A percentile compares a stretch with the other conserved stretches of the same genome.
These are phyloP conservation scores for Coreius guichenoti DNA, from an alignment of 2,797 vertebrate genomes.

Conservation along the genomic window DNA sequence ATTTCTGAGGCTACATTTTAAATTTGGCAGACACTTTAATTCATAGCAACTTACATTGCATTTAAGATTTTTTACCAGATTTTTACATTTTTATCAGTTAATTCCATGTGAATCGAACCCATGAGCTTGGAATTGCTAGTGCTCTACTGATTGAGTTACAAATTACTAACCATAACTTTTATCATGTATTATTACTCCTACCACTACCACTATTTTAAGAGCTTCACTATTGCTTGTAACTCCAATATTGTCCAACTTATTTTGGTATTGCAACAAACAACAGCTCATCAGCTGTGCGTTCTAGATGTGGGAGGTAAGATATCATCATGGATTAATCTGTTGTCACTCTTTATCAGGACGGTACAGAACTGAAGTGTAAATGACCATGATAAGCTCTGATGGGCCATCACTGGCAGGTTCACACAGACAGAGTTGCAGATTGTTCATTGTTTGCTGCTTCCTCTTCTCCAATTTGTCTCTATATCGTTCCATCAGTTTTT, in stretches of 20 bases:
- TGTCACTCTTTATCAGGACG: slow-evolving; percentile 40
- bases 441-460: slow-evolving; percentile 81
- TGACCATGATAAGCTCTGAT: slow-evolving; percentile 66
- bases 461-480: slow-evolving; percentile 74
- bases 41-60: not conserved
- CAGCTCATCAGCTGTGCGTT: slow-evolving; percentile 4
- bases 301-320: slow-evolving; percentile 25
- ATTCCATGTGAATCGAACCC: not conserved
- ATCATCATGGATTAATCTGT: slow-evolving; percentile 35
- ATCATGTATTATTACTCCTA: not conserved
- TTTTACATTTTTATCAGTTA: not conserved
- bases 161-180: not conserved
- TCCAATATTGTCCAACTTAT: not conserved
- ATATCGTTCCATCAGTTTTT: slow-evolving; percentile 80
- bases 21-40: not conserved
- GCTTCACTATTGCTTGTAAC: not conserved
- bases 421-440: slow-evolving; percentile 65
- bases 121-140: not conserved
- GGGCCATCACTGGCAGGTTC: slow-evolving; percentile 53
- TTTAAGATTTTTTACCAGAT: not conserved
- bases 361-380: slow-evolving; percentile 59
- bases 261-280: not conserved
- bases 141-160: not conserved
- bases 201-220: not conserved
- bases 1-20: not conserved